Evolutionary conservation across 2,888 invertebrate genomes (phyloP), one percentile per base, ranked within the genome.

Genomic region (Linnaemya vulpina): DNA sequence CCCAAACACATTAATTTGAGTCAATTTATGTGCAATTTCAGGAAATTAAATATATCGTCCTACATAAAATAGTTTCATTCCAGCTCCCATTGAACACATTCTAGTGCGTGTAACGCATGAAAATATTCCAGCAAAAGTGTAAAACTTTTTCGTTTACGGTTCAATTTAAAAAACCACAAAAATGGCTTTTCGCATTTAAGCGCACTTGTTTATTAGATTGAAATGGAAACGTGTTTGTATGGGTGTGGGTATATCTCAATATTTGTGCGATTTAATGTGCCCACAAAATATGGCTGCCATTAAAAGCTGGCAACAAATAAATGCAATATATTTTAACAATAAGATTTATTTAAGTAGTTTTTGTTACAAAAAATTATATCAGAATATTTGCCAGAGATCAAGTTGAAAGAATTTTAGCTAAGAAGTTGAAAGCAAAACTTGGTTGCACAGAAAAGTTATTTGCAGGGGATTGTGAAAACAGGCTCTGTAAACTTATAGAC

Each of bases 101-200:
- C 63, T n/a, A 15, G 0, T 7, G 35, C 49, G 60, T 7, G 22
- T 0, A 11, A 43, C 55, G 17, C 0, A 38, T 2, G 11, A 2
- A 53, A n/a, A 60, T 30, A 35, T n/a, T 8, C 1, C 13, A 30
- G 20, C 1, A 20, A 17, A 71, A 30, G 20, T 20, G 11, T 51
- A 35, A 30, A 63, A 11, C 35, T 38, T 49, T 79, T 55, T 71
- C 78, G 65, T 65, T 65, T 67, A 55, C 35, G 63, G 63, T 79
- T 71, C 17, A 63, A 71, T 65, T 65, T 63, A 3, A 75, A 62
- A n/a, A 68, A 55, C 20, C 46, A 67, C 62, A 68, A 73, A 62
- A 30, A 5, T 17, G 5, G 11, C 3, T n/a, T 58, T 60, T 67
- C 51, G 35, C 10, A 55, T 55, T 43, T 20, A 55, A 65, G 65